Conservation (phyloP, 2,888 invertebrate genomes). For the Agrotis segetum region DNA sequence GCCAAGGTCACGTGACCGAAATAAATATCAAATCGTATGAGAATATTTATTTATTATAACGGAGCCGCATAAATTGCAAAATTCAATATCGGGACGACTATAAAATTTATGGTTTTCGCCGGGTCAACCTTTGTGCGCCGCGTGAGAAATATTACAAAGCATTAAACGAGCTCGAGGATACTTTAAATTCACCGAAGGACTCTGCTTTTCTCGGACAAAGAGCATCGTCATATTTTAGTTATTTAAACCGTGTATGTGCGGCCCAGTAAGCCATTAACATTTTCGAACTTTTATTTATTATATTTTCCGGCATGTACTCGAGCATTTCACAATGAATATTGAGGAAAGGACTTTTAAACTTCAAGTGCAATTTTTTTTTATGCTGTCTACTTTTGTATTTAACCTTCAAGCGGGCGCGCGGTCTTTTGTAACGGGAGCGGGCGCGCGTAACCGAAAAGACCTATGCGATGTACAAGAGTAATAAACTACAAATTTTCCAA, state of each 20-base stretch:
- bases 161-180: slow-evolving; percentile 76
- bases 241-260: slow-evolving; percentile 62
- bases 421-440: no score
- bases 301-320: slow-evolving; percentile 50
- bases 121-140: slow-evolving; percentile 77
- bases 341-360: slow-evolving; percentile 45
- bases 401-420: no score
- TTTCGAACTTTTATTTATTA: slow-evolving; percentile 66
- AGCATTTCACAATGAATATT: slow-evolving; percentile 36
- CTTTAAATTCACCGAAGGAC: slow-evolving; percentile 82
- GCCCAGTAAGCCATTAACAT: slow-evolving; percentile 62
- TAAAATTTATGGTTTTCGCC: slow-evolving; percentile 84
- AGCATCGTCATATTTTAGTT: slow-evolving; percentile 67
- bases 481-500: no score
- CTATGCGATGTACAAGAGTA: no score
- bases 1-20: slow-evolving; percentile 73
- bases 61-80: slow-evolving; percentile 79
- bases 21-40: slow-evolving; percentile 64
- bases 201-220: slow-evolving; percentile 73
- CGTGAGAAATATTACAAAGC: slow-evolving; percentile 81
- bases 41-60: slow-evolving; percentile 72
- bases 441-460: no score
- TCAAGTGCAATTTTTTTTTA: slow-evolving; percentile 35
- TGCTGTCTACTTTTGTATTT: slow-evolving; percentile 33
- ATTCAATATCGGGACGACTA: slow-evolving; percentile 82